These are phyloP conservation scores for Ariopsis seemanni DNA, from an alignment of 2,113 vertebrate species.

Conservation along the genomic window DNA sequence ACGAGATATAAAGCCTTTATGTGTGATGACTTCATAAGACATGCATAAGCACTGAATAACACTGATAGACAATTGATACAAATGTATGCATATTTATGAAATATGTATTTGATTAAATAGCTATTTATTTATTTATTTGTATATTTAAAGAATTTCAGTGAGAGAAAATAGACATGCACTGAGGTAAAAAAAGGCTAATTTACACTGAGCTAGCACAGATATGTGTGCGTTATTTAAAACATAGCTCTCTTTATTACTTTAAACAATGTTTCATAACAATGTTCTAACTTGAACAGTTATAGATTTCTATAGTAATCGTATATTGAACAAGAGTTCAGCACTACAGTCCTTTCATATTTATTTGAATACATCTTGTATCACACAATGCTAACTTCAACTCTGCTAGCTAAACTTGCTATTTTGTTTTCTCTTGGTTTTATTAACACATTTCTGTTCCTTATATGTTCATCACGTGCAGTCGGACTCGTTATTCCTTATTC, in stretches of 20 bases:
- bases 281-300: not conserved
- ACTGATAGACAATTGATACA: not conserved
- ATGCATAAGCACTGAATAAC: constrained; percentile 20
- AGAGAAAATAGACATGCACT: too few species aligned
- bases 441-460: not conserved
- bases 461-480: not conserved
- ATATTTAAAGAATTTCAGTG: not conserved
- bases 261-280: not conserved
- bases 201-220: not conserved
- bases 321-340: not conserved
- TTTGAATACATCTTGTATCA: not conserved
- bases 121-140: not conserved
- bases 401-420: not conserved
- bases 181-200: not conserved
- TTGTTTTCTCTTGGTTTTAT: not conserved
- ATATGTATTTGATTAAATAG: too few species aligned
- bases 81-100: not conserved
- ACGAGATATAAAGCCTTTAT: too few species aligned
- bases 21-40: not conserved
- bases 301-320: not conserved
- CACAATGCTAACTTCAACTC: not conserved
- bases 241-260: not conserved
- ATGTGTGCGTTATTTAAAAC: too few species aligned
- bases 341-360: not conserved
- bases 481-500: not conserved